Evolutionary conservation across 2,888 invertebrate genomes (phyloP), one percentile per base, ranked within the genome.

Genomic region (Eilema depressum): DNA sequence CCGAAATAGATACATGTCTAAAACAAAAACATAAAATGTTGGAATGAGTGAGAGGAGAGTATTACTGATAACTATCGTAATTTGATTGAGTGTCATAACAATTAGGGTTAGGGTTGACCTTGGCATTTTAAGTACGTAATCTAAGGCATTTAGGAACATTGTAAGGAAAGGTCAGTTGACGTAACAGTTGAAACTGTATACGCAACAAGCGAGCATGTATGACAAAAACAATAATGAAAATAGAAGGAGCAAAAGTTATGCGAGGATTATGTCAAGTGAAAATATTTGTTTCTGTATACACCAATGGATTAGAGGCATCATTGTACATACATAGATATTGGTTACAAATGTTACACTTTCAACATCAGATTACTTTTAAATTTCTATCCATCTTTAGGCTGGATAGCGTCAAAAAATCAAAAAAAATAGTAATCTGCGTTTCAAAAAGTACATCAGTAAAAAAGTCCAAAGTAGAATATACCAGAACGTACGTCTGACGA

Each of bases 401-500:
- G 10, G 10, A 53, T n/a, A 53, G n/a, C 53, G 8, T n/a, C 53
- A 47, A n/a, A n/a, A n/a, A n/a, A 5, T 20, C 1, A 37, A 4
- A 3, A 41, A 17, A 7, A 3, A 14, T 47, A 20, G n/a, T n/a
- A n/a, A n/a, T 47, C 47, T 20, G 7, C 20, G 7, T 47, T 47
- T 20, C 20, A 1, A 61, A 61, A 61, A 61, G 8, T 30, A 20
- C 8, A 66, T 47, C 20, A 69, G 71, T 11, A 26, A 14, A 12
- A 12, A 26, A 60, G 75, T 66, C 70, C 71, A 66, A 70, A 75
- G 69, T 66, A 64, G 74, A 77, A 77, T 73, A 74, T 65, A 78
- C 76, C 76, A 74, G 72, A 76, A 23, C 68, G 82, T 78, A 80
- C 87, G 89, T 85, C 85, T 83, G 71, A 83, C 83, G 89, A 90